Base-by-base conservation (phyloP, 2,113 vertebrate genomes). In the Oreamnos americanus region DNA sequence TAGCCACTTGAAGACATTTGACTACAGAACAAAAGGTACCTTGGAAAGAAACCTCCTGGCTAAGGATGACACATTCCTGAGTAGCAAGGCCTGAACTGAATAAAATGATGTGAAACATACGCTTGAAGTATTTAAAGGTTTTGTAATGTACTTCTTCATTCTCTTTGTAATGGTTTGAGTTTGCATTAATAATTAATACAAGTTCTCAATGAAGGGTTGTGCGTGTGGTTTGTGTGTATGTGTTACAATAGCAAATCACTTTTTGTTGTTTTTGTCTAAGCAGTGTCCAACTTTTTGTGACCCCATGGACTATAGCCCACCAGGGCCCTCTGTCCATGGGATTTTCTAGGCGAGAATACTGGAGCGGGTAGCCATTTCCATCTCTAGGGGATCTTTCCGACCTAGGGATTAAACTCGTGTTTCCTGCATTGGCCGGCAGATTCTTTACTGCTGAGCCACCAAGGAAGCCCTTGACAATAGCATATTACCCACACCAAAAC, bases 1-100 rank as follows among this genome's bases (percentile, higher is more conserved):
- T 43, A 87, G 87, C 3, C 58, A 2, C 79, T 90, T 93, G 45
- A 57, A 57, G 55, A 89, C 0, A 88, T 89, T 64, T 62, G 25
- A 96, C 96, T 94, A 57, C n/a, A 92, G 85, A 83, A 97, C 85
- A 93, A 97, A 96, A 85, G 88, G 28, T 10, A 67, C 64, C 93
- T 92, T 79, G 60, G 84, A 92, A 97, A 88, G 67, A 62, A 71
- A 28, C 3, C 6, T 53, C 64, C 33, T 76, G 0, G 47, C 62
- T 92, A 81, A 93, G 0, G 2, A 85, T 67, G 53, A 15, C 11
- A 10, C 84, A 51, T 92, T 96, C 81, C 87, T 86, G 92, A 86
- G 84, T 15, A 19, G 39, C 49, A 0, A 64, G 81, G 33, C 81
- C 87, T 86, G 94, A 78, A 83, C 92, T 78, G 85, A 97, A 96